Base-by-base conservation (phyloP, 2,888 invertebrate genomes). In the Cheilosia vernalis region DNA sequence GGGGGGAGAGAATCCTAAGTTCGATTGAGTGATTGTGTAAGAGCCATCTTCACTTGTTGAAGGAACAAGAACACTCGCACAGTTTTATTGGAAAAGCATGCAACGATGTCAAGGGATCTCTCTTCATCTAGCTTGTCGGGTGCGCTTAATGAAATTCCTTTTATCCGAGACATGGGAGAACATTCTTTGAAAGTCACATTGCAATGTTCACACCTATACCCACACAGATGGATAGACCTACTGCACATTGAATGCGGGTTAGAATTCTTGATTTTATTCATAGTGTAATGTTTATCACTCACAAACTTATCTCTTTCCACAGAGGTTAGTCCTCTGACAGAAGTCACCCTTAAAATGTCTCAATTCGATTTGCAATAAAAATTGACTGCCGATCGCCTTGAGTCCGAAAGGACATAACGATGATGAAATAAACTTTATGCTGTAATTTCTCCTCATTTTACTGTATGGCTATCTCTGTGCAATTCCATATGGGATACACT, bases 91-190 rank as follows among this genome's bases (percentile, higher is more conserved):
- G 27, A 40, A 40, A 24, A 24, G 44, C 58, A 56, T 21, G 15
- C 17, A 53, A 17, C 13, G n/a, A 4, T 24, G 44, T 61, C 44
- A 44, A 30, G 44, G 44, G 24, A 5, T 19, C 24, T 24, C 40
- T 42, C 44, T 69, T 69, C 56, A 69, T 69, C 44, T 44, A 58
- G 72, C 74, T 73, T 42, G 74, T 79, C 63, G 42, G 42, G 47
- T 56, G 64, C 53, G 53, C 60, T 80, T 80, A 84, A 74, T 84
- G 74, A 84, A 84, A 84, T 84, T 84, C 80, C 70, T 84, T 76
- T 74, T 69, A 80, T 74, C 79, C 61, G 44, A 33, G 44, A 17
- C 27, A 47, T 61, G 21, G 27, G 19, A 19, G 24, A 27, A 42
- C 40, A 60, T 19, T 80, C 42, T 58, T 33, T 37, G 30, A 47